These are phyloP conservation scores for Hylyphantes graminicola DNA, from an alignment of 1,140 invertebrate species.

Conservation along the genomic window DNA sequence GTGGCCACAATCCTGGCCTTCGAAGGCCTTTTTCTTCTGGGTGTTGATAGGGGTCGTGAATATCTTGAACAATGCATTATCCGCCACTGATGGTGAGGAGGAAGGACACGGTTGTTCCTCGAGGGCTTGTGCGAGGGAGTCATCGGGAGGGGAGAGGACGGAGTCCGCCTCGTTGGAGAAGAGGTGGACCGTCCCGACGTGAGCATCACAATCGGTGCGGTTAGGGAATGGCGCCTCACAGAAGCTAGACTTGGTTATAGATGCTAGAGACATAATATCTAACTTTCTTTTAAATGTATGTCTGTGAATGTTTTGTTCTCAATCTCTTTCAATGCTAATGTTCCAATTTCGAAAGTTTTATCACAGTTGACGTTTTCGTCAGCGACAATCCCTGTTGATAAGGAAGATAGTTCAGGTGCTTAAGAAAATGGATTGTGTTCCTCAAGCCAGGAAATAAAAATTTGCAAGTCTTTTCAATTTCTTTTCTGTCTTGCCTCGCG, in stretches of 20 bases:
- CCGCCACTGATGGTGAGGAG: no score
- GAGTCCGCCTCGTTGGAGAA: no score
- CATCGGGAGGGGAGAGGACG: no score
- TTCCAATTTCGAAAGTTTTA: slow-evolving; percentile 12
- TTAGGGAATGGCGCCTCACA: no score
- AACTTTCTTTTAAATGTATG: slow-evolving; percentile 23
- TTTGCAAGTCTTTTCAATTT: neutral
- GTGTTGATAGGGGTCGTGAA: no score
- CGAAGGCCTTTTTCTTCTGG: no score
- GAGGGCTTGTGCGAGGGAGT: no score
- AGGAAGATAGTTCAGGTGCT: slow-evolving; percentile 14
- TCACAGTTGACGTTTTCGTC: slow-evolving; percentile 40
- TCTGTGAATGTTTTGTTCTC: slow-evolving; percentile 30
- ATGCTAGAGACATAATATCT: slow-evolving; percentile 19
- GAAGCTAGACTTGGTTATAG: neutral
- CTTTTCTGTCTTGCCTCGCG: slow-evolving; percentile 19
- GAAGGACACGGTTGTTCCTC: no score
- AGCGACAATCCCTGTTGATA: slow-evolving; percentile 31
- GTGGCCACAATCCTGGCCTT: no score
- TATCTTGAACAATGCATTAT: no score
- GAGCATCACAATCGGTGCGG: no score
- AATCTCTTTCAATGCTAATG: slow-evolving; percentile 26
- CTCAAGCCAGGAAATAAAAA: neutral
- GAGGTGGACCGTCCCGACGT: no score
- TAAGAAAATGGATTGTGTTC: slow-evolving; percentile 4